phyloP scores from a whole-genome alignment of 23 tunicate genomes.

The Aplidium turbinatum region DNA sequence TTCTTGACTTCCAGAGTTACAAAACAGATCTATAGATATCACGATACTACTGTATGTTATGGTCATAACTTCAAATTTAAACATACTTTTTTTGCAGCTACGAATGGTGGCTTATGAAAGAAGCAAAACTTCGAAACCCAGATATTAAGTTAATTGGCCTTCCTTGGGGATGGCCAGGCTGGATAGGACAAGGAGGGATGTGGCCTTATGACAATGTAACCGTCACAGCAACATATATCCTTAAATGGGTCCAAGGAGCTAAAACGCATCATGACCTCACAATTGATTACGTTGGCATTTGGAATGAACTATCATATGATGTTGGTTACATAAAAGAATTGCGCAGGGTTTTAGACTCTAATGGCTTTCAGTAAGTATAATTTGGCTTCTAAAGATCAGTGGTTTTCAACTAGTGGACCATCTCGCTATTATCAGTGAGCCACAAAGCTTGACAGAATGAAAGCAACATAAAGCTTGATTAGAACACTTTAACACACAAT shows the following conservation, averaged over 20 bases:
- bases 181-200: conserved; percentile 78
- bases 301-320: conserved; percentile 90
- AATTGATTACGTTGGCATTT: conserved; percentile 85
- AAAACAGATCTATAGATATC: too few relatives aligned
- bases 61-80: too few relatives aligned
- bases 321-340: conserved; percentile 71
- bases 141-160: conserved; percentile 68
- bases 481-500: too few relatives aligned
- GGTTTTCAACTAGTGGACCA: too few relatives aligned
- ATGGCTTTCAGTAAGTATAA: conserved; percentile 57
- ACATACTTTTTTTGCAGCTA: conserved; percentile 33
- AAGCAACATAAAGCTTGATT: too few relatives aligned
- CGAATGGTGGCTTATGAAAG: conserved; percentile 96
- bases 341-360: conserved; percentile 43
- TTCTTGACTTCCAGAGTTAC: too few relatives aligned
- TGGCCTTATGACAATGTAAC: conserved; percentile 57
- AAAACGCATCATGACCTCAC: conserved; percentile 49
- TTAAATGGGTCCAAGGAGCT: conserved; percentile 78
- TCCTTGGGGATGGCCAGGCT: conserved; percentile 92
- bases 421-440: too few relatives aligned
- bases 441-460: too few relatives aligned
- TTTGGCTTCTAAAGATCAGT: too few relatives aligned
- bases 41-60: too few relatives aligned
- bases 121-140: conserved; percentile 91
- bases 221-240: conserved; percentile 63